phyloP scores from a whole-genome alignment of 2,113 vertebrate genomes.

The Morone chrysops region DNA sequence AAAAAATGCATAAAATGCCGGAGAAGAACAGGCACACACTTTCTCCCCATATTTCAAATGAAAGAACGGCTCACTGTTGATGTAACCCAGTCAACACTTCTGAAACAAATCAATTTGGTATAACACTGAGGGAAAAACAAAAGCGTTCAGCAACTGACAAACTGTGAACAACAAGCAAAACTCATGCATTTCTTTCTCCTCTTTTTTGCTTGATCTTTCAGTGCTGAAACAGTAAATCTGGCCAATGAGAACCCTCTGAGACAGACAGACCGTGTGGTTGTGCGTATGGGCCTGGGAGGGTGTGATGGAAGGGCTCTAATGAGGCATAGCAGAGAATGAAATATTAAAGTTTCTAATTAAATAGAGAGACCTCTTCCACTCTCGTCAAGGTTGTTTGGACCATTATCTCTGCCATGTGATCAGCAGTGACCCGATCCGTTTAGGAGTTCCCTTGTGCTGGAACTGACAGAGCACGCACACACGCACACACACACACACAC shows the following conservation, averaged over 20 bases:
- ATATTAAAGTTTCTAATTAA: constrained; percentile 89
- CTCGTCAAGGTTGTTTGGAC: constrained; percentile 86
- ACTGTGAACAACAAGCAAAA: constrained; percentile 30
- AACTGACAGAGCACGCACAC: constrained; percentile 48
- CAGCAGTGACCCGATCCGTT: constrained; percentile 79
- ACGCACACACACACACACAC: constrained; percentile 24
- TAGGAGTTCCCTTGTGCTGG: constrained; percentile 73
- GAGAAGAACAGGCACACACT: background rate
- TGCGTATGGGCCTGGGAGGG: constrained; percentile 65
- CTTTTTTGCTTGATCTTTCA: constrained; percentile 34
- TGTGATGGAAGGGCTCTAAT: constrained; percentile 83
- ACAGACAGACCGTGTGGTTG: constrained; percentile 48
- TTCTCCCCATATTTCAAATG: constrained; percentile 25
- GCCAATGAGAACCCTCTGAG: constrained; percentile 59
- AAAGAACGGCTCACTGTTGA: constrained; percentile 30
- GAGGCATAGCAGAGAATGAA: constrained; percentile 84
- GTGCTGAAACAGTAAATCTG: constrained; percentile 48
- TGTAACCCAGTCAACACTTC: constrained; percentile 33
- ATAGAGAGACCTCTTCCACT: constrained; percentile 83
- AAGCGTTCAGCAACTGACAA: constrained; percentile 31
- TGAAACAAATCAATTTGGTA: constrained; percentile 52
- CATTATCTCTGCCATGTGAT: constrained; percentile 85
- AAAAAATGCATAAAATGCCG: constrained; percentile 3
- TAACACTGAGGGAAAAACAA: constrained; percentile 29
- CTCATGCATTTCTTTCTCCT: background rate